Conservation (phyloP, 2,113 vertebrate genomes). For the Lepisosteus osseus region DNA sequence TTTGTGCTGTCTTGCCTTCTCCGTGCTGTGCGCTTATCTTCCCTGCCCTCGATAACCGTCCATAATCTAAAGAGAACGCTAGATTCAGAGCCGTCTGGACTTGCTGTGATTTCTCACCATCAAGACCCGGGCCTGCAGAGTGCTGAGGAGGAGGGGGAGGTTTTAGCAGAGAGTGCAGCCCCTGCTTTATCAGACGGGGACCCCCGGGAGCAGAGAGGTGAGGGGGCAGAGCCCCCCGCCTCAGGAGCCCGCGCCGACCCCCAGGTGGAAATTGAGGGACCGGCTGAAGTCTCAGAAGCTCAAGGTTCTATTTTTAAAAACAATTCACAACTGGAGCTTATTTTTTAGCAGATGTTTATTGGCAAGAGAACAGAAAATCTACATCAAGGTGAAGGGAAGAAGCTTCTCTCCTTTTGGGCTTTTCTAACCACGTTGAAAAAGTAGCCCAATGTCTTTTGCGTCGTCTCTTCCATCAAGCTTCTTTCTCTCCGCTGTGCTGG, state of each 20-base stretch:
- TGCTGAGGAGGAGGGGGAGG: slow-evolving; percentile 14
- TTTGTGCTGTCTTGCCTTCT: not conserved
- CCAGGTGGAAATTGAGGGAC: slow-evolving; percentile 11
- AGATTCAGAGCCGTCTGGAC: not conserved
- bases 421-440: too few species aligned
- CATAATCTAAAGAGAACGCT: too few species aligned
- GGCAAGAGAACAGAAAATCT: too few species aligned
- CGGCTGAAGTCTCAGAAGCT: not conserved
- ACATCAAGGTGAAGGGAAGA: too few species aligned
- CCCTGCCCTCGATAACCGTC: too few species aligned
- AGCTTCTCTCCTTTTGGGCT: too few species aligned
- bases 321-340: too few species aligned
- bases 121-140: slow-evolving; percentile 30
- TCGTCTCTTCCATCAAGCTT: too few species aligned
- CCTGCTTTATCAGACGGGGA: slow-evolving; percentile 16
- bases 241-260: slow-evolving; percentile 9
- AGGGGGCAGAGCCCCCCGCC: slow-evolving; percentile 14
- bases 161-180: not conserved
- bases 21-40: too few species aligned
- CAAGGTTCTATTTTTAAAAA: slow-evolving; percentile 4
- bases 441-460: too few species aligned
- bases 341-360: too few species aligned
- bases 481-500: too few species aligned
- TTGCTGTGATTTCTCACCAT: slow-evolving; percentile 14
- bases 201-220: slow-evolving; percentile 7